Evolutionary conservation across 2,888 invertebrate genomes (phyloP).

Genomic region (Mimas tiliae): DNA sequence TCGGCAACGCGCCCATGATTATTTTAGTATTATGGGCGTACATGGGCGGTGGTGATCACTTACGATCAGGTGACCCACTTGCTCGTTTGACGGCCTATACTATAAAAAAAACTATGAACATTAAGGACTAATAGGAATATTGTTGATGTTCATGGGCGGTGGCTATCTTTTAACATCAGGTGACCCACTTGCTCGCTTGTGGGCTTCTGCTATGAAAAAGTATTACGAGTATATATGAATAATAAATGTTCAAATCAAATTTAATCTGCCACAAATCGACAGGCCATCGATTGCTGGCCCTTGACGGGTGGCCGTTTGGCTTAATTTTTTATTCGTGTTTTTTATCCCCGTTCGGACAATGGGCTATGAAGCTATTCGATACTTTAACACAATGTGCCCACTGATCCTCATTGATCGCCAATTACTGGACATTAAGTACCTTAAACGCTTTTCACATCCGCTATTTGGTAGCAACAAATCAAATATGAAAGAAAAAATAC

Average conservation of each 20-base stretch:
- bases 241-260: slow-evolving; percentile 34
- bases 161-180: too few species aligned
- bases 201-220: too few species aligned
- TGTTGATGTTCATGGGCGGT: too few species aligned
- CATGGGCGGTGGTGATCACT: too few species aligned
- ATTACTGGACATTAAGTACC: slow-evolving; percentile 85
- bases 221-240: too few species aligned
- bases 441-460: slow-evolving; percentile 79
- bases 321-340: slow-evolving; percentile 64
- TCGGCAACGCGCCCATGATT: too few species aligned
- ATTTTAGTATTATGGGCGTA: too few species aligned
- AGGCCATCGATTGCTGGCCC: slow-evolving; percentile 68
- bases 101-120: too few species aligned
- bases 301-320: slow-evolving; percentile 65
- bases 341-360: slow-evolving; percentile 70
- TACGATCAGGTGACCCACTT: too few species aligned
- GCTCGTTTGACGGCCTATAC: too few species aligned
- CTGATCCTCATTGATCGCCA: slow-evolving; percentile 85
- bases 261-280: slow-evolving; percentile 69
- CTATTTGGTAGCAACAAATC: slow-evolving; percentile 83
- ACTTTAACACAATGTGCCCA: slow-evolving; percentile 81
- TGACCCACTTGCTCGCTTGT: too few species aligned
- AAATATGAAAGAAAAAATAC: slow-evolving; percentile 67
- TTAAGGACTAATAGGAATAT: too few species aligned
- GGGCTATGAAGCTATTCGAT: slow-evolving; percentile 61